phyloP scores from a whole-genome alignment of 2,888 invertebrate genomes.

The Elmis aenea region DNA sequence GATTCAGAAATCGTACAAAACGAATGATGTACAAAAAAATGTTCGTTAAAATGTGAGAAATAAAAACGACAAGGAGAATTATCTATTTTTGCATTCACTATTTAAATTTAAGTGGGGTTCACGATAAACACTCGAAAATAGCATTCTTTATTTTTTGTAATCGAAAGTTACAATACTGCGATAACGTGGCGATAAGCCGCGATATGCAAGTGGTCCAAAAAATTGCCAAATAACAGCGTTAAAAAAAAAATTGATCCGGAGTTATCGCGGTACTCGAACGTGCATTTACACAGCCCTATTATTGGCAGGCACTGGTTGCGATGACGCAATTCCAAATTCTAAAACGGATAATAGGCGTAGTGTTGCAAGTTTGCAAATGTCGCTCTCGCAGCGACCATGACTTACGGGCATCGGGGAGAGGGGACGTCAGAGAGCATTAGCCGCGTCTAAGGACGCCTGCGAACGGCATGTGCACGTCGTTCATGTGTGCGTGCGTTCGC shows the following conservation, averaged over 20 bases:
- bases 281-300: conserved; percentile 5
- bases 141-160: background rate
- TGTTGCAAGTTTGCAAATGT: conserved; percentile 38
- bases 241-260: too few species aligned
- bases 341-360: conserved; percentile 26
- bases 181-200: too few species aligned
- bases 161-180: background rate
- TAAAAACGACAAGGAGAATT: too few species aligned
- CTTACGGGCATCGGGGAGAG: conserved; percentile 31
- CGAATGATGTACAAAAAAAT: too few species aligned
- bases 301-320: conserved; percentile 17
- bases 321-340: conserved; percentile 26
- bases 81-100: too few species aligned
- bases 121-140: background rate
- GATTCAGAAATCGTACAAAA: too few species aligned
- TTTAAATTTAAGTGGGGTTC: too few species aligned
- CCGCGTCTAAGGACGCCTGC: conserved; percentile 55
- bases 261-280: too few species aligned
- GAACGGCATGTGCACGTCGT: conserved; percentile 53
- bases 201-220: too few species aligned
- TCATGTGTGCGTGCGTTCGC: conserved; percentile 41
- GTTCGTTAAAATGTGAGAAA: too few species aligned
- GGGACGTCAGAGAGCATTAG: conserved; percentile 59
- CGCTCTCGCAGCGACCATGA: conserved; percentile 24
- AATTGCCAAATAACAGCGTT: too few species aligned